phyloP scores from a whole-genome alignment of 2,888 invertebrate species.

The Catocala sponsa region DNA sequence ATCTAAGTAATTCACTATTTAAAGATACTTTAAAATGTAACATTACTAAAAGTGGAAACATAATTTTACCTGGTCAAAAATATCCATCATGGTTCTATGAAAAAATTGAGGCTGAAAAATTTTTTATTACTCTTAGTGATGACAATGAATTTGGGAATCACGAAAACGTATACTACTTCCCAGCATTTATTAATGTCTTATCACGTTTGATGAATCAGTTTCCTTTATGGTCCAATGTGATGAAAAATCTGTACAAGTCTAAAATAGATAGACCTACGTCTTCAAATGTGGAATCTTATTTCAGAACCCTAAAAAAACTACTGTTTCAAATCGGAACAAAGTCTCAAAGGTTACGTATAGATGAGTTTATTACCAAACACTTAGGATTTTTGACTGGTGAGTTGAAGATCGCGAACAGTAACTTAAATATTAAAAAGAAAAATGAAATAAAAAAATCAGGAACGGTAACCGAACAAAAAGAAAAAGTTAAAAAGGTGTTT shows the following conservation, averaged over 20 bases:
- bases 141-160: slow-evolving; percentile 16
- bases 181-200: slow-evolving; percentile 20
- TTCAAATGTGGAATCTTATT: slow-evolving; percentile 26
- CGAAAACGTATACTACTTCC: slow-evolving; percentile 20
- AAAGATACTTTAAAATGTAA: slow-evolving; percentile 12
- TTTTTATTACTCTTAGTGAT: slow-evolving; percentile 18
- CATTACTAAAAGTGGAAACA: slow-evolving; percentile 8
- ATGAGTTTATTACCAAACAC: slow-evolving; percentile 14
- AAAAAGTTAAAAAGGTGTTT: slow-evolving; percentile 16
- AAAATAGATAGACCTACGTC: slow-evolving; percentile 25
- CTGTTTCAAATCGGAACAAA: slow-evolving; percentile 22
- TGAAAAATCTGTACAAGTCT: slow-evolving; percentile 19
- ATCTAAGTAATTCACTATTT: slow-evolving; percentile 18
- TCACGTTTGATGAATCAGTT: slow-evolving; percentile 19
- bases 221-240: slow-evolving; percentile 24
- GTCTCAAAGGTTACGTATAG: slow-evolving; percentile 16
- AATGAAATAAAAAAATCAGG: slow-evolving; percentile 1
- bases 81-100: slow-evolving; percentile 8
- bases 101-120: slow-evolving; percentile 20
- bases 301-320: slow-evolving; percentile 19
- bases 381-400: slow-evolving; percentile 12
- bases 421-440: slow-evolving; percentile 12
- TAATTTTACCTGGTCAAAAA: slow-evolving; percentile 12
- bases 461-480: slow-evolving; percentile 9
- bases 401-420: slow-evolving; percentile 19